Evolutionary conservation across 2,113 vertebrate species (phyloP), one percentile per base, ranked within the genome.

Genomic region (Martes martes): DNA sequence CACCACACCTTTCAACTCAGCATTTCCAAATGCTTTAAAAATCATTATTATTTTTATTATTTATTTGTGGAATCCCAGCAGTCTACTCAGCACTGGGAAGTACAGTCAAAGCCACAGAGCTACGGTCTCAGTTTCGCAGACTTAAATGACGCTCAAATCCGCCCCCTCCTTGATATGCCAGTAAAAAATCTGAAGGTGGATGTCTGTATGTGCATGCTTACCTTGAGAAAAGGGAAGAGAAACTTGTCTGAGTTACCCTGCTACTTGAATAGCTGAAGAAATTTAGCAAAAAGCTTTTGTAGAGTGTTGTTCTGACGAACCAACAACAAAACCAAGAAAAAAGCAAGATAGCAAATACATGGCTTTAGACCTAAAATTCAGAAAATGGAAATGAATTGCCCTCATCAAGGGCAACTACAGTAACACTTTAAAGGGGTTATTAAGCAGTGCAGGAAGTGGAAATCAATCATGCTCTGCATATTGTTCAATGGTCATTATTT

Each of bases 1-100:
- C 42, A 96, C 96, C 96, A 96, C 97, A 98, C 98, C 98, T 98
- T 98, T 97, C 98, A 95, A 98, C 95, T 97, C 96, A 98, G 98
- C 97, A 82, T 96, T 97, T 98, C 97, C 97, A 98, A 97, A 98
- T 97, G 98, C 97, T 98, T 98, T 95, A 98, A 98, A 97, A 98
- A 97, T 98, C 98, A 98, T 98, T 98, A 98, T 98, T 98, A 97
- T 97, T 97, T 98, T 98, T 97, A 98, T 98, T 98, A 98, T 98
- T 98, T 98, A 98, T 98, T 83, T 96, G 97, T 98, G 92, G 94
- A 98, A 97, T 98, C 98, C 97, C 97, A 97, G 97, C 95, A 98
- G 96, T 98, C 95, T 93, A 98, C 97, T 98, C 97, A 97, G 96
- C 96, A 93, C 78, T 96, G 92, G 95, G 84, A 97, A 98, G 59